phyloP scores from a whole-genome alignment of 2,888 invertebrate species.

The Tenthredo livida region DNA sequence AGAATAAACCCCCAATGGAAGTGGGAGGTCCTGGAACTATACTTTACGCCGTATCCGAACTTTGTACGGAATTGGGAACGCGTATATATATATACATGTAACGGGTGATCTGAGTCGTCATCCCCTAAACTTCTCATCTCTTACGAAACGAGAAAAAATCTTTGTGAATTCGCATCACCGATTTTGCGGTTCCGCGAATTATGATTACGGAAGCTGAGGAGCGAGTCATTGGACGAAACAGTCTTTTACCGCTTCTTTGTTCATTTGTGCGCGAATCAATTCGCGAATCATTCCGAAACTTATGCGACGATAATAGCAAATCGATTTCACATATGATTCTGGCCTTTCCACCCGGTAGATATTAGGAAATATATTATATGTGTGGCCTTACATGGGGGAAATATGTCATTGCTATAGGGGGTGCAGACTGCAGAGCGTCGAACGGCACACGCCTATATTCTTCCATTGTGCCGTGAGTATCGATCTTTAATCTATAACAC shows the following conservation, averaged over 20 bases:
- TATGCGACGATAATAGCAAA: neutral
- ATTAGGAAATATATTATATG: neutral
- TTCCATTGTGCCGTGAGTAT: conserved; percentile 63
- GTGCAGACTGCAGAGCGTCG: conserved; percentile 54
- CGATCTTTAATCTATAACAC: conserved; percentile 68
- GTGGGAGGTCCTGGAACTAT: conserved; percentile 30
- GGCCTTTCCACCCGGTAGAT: conserved; percentile 25
- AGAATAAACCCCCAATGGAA: conserved; percentile 27
- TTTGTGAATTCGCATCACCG: too few species aligned
- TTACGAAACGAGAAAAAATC: neutral
- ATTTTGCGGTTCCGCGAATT: too few species aligned
- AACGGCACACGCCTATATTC: conserved; percentile 65
- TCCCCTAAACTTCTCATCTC: neutral
- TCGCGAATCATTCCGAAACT: neutral
- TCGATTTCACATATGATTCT: conserved; percentile 24
- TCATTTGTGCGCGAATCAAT: neutral
- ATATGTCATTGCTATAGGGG: conserved; percentile 59
- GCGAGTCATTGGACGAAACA: too few species aligned
- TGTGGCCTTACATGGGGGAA: conserved; percentile 38
- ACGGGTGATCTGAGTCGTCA: conserved; percentile 41
- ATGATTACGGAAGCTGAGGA: too few species aligned
- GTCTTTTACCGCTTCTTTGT: too few species aligned
- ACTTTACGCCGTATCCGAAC: conserved; percentile 14
- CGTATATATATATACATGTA: neutral
- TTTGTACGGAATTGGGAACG: neutral